These are phyloP conservation scores for Anthoptus insignis DNA, from an alignment of 2,888 invertebrate species.

Conservation along the genomic window DNA sequence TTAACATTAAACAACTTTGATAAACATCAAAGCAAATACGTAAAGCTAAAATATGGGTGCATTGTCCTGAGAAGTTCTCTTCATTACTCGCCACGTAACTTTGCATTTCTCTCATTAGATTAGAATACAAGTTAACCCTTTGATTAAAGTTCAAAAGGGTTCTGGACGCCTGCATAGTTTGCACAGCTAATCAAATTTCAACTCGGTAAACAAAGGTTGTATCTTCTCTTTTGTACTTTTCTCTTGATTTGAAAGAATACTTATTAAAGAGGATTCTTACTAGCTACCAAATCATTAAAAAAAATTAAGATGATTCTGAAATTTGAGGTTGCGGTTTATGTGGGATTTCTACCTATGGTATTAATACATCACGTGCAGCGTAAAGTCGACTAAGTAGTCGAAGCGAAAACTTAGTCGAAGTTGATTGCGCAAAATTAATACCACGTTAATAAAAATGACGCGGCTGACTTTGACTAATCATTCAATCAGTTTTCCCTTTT, in stretches of 20 bases:
- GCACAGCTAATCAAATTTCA: slow-evolving; percentile 69
- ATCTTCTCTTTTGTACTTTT: slow-evolving; percentile 62
- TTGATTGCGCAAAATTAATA: too few species aligned
- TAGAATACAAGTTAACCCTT: slow-evolving; percentile 50
- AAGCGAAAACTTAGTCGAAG: too few species aligned
- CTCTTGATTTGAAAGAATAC: slow-evolving; percentile 46
- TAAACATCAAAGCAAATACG: neutral
- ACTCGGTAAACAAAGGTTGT: slow-evolving; percentile 62
- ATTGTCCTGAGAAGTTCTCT: slow-evolving; percentile 19
- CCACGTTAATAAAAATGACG: too few species aligned
- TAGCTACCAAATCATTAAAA: too few species aligned
- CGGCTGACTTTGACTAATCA: too few species aligned
- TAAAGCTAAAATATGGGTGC: slow-evolving; percentile 3
- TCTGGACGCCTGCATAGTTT: slow-evolving; percentile 67
- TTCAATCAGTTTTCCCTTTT: too few species aligned
- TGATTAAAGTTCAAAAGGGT: slow-evolving; percentile 67
- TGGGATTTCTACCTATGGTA: too few species aligned
- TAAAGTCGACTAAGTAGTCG: too few species aligned
- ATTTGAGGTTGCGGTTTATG: too few species aligned
- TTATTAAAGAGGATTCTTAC: too few species aligned
- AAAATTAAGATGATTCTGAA: too few species aligned
- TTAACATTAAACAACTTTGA: neutral
- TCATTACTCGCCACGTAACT: slow-evolving; percentile 27
- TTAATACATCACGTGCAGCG: too few species aligned
- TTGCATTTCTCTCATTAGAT: slow-evolving; percentile 50